These are phyloP conservation scores for Mastomys natalensis DNA, from an alignment of 2,113 vertebrate genomes.

Conservation along the genomic window DNA sequence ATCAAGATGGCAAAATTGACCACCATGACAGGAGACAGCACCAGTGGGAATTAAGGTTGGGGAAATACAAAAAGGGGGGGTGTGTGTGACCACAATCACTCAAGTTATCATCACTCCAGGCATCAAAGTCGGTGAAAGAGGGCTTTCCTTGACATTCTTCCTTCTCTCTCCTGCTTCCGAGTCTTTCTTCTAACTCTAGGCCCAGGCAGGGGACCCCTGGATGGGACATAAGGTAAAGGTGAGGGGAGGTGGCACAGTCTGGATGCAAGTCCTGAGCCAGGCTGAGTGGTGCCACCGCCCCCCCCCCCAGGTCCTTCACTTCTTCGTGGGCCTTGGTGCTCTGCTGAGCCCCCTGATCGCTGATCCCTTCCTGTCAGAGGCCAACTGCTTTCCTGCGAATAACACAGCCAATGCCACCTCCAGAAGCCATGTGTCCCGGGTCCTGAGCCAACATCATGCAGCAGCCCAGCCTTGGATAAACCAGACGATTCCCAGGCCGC, in stretches of 20 bases:
- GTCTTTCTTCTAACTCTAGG: neutral
- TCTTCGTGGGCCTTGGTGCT: conserved; percentile 96
- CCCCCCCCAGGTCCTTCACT: conserved; percentile 92
- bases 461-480: conserved; percentile 80
- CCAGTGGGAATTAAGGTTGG: neutral
- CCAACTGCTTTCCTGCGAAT: conserved; percentile 91
- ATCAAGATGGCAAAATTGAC: neutral
- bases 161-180: neutral
- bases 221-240: neutral
- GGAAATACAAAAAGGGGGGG: neutral
- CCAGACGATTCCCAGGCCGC: conserved; percentile 86
- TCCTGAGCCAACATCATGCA: conserved; percentile 80
- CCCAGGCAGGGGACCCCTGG: neutral
- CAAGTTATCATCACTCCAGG: neutral
- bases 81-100: neutral
- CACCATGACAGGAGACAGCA: neutral
- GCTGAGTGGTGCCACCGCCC: neutral
- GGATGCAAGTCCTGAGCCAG: neutral
- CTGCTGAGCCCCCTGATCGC: conserved; percentile 96
- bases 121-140: neutral
- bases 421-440: conserved; percentile 85
- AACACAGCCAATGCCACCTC: conserved; percentile 86
- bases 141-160: neutral
- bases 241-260: neutral
- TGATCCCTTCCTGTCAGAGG: conserved; percentile 96